Evolutionary conservation across 23 tunicate species (phyloP).

Genomic region (Styela plicata): DNA sequence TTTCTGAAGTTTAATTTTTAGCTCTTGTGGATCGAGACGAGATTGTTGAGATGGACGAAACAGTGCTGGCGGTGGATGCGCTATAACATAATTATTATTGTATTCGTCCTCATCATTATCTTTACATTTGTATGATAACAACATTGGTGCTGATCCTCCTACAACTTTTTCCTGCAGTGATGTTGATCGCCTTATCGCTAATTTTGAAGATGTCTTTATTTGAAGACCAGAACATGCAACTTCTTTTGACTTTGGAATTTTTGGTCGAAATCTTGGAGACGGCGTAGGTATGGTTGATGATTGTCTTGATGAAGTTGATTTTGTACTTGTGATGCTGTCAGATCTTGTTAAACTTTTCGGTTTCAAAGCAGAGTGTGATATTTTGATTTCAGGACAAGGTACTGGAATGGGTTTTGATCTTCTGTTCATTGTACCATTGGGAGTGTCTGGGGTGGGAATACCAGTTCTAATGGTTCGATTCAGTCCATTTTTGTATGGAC

Average conservation of each 20-base stretch:
- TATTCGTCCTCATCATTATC: not conserved
- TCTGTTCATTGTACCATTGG: not conserved
- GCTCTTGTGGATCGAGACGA: not conserved
- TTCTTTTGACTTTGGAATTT: not conserved
- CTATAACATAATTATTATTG: not conserved
- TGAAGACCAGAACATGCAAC: not conserved
- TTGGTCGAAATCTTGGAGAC: not conserved
- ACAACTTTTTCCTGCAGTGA: not conserved
- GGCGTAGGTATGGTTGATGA: not conserved
- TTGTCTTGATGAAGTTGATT: not conserved
- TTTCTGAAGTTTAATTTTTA: not conserved
- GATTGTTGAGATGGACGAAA: not conserved
- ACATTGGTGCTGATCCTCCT: not conserved
- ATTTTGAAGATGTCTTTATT: not conserved
- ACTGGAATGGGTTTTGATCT: not conserved
- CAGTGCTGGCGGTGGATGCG: not conserved
- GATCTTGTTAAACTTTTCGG: not conserved
- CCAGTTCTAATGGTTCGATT: not conserved
- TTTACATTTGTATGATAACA: not conserved
- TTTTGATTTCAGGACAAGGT: not conserved
- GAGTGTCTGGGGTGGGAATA: not conserved
- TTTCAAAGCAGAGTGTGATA: too few relatives aligned
- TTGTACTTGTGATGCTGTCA: not conserved
- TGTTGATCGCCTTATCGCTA: not conserved
- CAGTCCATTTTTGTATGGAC: not conserved